phyloP scores from a whole-genome alignment of 2,797 vertebrate genomes.

The Eupleurogrammus muticus region DNA sequence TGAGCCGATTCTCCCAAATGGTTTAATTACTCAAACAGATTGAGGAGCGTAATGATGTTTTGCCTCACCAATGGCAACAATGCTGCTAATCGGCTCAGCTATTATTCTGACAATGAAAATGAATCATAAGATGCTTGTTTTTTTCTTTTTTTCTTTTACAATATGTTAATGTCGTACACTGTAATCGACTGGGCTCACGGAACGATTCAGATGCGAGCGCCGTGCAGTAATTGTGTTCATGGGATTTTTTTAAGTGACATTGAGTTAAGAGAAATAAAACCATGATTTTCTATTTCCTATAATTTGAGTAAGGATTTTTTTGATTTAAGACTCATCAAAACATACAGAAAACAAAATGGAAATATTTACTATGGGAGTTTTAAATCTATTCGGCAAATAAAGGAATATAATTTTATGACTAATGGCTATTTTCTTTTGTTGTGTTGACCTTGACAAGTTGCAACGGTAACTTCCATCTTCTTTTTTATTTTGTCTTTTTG shows the following conservation, averaged over 20 bases:
- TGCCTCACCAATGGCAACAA: conserved; percentile 77
- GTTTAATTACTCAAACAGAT: conserved; percentile 83
- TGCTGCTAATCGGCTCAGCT: conserved; percentile 81
- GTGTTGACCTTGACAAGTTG: no score
- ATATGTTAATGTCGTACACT: conserved; percentile 66
- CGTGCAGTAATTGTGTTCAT: conserved; percentile 24
- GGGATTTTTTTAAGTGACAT: conserved; percentile 40
- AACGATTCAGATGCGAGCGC: conserved; percentile 35
- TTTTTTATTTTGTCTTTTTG: no score
- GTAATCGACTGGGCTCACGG: conserved; percentile 55
- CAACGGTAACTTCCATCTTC: no score
- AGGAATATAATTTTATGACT: no score
- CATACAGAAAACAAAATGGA: conserved; percentile 3
- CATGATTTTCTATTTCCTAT: conserved; percentile 10
- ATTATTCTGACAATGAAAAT: conserved; percentile 78
- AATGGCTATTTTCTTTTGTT: background rate
- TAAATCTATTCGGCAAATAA: no score
- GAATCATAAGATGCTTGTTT: conserved; percentile 73
- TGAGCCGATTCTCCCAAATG: conserved; percentile 73
- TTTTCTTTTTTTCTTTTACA: conserved; percentile 57
- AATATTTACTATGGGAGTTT: conserved; percentile 12
- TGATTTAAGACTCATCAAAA: conserved; percentile 1
- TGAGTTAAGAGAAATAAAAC: conserved; percentile 28
- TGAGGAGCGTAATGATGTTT: conserved; percentile 80
- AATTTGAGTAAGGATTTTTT: conserved; percentile 8